Base-by-base conservation (phyloP, 1,140 invertebrate genomes). In the Pararge aegeria region DNA sequence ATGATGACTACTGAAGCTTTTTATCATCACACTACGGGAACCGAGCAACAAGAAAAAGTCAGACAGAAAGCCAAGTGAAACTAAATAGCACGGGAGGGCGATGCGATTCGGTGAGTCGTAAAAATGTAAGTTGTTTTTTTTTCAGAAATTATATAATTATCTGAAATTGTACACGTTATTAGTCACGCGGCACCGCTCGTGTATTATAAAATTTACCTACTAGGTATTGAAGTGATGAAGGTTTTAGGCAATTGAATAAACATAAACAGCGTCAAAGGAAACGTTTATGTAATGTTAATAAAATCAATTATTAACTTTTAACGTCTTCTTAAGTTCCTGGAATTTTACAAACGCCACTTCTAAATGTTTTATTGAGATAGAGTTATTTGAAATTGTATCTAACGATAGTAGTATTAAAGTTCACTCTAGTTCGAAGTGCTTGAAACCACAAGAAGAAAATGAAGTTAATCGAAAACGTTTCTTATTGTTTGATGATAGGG, bases 381-480 rank as follows among this genome's bases (percentile, higher is more conserved):
- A 24, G 6, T 24, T 13, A 49, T 29, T 49, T 1, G 0, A 61
- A 38, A n/a, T 15, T 50, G 21, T 12, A 49, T 15, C n/a, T 40
- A 54, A 49, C 20, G 7, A 1, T 1, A 0, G 4, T 12, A 0
- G 0, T 0, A 1, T 5, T 48, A 55, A 49, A 27, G 51, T 40
- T 54, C 16, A 38, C 48, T 61, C 13, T 40, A 1, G 10, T 29
- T 6, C 29, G 20, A 0, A 6, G n/a, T 13, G n/a, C 10, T 20
- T 2, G n/a, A 13, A 24, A 46, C 21, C 48, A 37, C 55, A 52
- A 63, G 67, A 67, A 69, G 70, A 73, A 34, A 18, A 20, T 21
- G 0, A 20, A 24, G n/a, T 24, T 13, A 38, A 19, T 38, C 0
- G 0, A 61, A 27, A 16, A 21, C 38, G 21, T n/a, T 34, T 20